phyloP scores from a whole-genome alignment of 2,888 invertebrate genomes.

The Synergus itoensis region DNA sequence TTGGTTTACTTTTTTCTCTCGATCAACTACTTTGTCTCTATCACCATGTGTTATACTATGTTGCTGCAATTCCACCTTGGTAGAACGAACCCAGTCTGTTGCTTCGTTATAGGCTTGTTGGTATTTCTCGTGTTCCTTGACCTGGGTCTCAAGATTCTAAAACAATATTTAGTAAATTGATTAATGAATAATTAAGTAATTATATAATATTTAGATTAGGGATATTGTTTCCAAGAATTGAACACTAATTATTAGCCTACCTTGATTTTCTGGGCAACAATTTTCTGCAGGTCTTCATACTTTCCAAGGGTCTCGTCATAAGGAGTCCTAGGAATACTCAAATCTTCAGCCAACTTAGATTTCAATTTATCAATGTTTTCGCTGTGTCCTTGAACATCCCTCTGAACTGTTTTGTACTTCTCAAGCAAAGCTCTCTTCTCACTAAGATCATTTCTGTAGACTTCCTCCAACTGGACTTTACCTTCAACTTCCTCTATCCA shows the following conservation, averaged over 20 bases:
- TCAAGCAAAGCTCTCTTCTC: slow-evolving; percentile 95
- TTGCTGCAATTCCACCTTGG: slow-evolving; percentile 90
- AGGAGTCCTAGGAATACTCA: slow-evolving; percentile 83
- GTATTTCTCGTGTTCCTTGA: slow-evolving; percentile 92
- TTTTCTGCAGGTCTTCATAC: slow-evolving; percentile 85
- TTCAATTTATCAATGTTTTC: slow-evolving; percentile 89
- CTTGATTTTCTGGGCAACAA: slow-evolving; percentile 83
- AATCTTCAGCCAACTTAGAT: slow-evolving; percentile 85
- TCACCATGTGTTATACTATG: slow-evolving; percentile 94
- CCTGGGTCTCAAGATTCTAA: slow-evolving; percentile 88
- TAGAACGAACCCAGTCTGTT: slow-evolving; percentile 91
- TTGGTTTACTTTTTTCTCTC: slow-evolving; percentile 86
- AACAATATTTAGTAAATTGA: slow-evolving; percentile 54
- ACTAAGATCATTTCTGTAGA: slow-evolving; percentile 89
- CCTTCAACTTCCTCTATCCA: slow-evolving; percentile 95
- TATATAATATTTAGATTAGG: too few relatives aligned
- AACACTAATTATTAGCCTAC: slow-evolving; percentile 76
- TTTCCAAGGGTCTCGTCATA: slow-evolving; percentile 86
- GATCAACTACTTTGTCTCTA: slow-evolving; percentile 86
- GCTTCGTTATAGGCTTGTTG: slow-evolving; percentile 90
- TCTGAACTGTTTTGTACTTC: slow-evolving; percentile 89
- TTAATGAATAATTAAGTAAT: not conserved
- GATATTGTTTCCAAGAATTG: not conserved
- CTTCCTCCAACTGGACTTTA: slow-evolving; percentile 87
- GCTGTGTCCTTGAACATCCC: slow-evolving; percentile 89